Percentiles rank a stretch among this genome's conserved stretches.
phyloP scores from a whole-genome alignment of 2,888 invertebrate species.

The Harpalus rubripes region DNA sequence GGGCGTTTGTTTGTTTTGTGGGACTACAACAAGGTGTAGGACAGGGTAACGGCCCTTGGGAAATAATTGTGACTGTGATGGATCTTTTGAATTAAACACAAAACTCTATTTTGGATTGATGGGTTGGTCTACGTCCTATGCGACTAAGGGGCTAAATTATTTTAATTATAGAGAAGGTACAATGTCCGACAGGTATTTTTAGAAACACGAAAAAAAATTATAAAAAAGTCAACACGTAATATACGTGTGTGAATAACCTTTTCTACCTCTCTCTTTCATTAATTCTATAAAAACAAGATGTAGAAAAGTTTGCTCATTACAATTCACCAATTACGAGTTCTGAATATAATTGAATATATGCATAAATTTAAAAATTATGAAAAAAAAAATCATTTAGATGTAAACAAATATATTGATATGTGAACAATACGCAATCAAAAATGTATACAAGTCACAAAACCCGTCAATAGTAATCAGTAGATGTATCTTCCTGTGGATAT shows the following conservation, averaged over 20 bases:
- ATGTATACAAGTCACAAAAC: no score
- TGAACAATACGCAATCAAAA: no score
- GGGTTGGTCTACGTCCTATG: neutral
- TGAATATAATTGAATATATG: no score
- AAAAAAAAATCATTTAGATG: no score
- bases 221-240: neutral
- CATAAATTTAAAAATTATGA: no score
- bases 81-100: slow-evolving; percentile 50
- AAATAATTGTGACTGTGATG: slow-evolving; percentile 43
- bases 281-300: no score
- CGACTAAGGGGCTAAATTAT: neutral
- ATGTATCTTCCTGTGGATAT: no score
- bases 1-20: slow-evolving; percentile 52
- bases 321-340: no score
- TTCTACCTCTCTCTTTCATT: neutral
- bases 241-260: neutral
- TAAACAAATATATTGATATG: no score
- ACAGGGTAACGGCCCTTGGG: slow-evolving; percentile 33
- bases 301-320: no score
- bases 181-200: neutral
- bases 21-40: slow-evolving; percentile 38
- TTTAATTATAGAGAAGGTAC: neutral
- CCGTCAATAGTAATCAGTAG: no score
- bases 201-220: neutral
- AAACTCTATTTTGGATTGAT: slow-evolving; percentile 37